Evolutionary conservation across 2,113 vertebrate genomes (phyloP), one percentile per base, ranked within the genome.

Genomic region (Pterocles orientalis): DNA sequence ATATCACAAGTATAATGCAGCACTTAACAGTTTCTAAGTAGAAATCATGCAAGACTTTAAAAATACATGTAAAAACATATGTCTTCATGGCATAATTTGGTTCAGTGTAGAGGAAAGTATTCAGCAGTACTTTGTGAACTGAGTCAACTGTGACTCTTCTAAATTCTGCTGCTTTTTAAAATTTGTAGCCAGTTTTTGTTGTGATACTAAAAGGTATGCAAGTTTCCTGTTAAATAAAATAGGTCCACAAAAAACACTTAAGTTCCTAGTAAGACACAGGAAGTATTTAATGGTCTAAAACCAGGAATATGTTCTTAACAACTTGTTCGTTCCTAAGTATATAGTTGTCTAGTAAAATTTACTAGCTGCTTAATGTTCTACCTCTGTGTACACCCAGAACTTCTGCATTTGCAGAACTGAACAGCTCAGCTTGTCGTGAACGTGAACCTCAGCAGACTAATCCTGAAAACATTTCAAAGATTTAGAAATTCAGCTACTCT

Each of bases 271-370:
- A 58, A 91, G 69, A 64, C 33, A 58, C 26, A 88, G 83, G 89
- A 89, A 84, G 43, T 88, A 77, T 62, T 88, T 88, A 86, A 83
- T 28, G 7, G 24, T 77, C 72, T 65, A n/a, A 88, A 85, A 29
- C 2, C 50, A 83, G n/a, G 51, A 78, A 41, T 54, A 83, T 56
- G n/a, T 70, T 90, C 58, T 81, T 94, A 86, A 66, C 50, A 90
- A 58, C 41, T 81, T 81, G 4, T 81, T 28, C 68, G 64, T 94
- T 91, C 64, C 69, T 51, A 39, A 90, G 51, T 91, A n/a, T 48
- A 78, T 51, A 65, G 65, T 75, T 91, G 51, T 82, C 72, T 95
- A 62, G 23, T 88, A 56, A 92, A 94, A 82, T 92, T 89, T 91
- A 81, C 48, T 76, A 45, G 34, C 56, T 68, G 39, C 20, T 36